Base-by-base conservation (phyloP, 2,113 vertebrate species). In the Dromas ardeola region DNA sequence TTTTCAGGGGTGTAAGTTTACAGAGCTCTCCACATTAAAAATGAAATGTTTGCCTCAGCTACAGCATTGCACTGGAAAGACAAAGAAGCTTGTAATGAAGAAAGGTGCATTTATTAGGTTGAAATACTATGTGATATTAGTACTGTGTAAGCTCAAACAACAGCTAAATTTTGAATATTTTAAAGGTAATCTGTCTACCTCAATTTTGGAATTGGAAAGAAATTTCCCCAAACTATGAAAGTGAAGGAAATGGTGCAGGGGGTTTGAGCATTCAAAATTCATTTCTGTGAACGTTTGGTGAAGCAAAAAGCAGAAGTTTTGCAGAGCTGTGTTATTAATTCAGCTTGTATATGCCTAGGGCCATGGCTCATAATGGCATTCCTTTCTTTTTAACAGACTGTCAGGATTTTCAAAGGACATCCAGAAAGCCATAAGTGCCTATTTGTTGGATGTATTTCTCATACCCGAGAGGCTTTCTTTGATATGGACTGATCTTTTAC, bases 321-420 rank as follows among this genome's bases (percentile, higher is more conserved):
- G 63, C 84, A 95, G 87, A 94, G 80, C 91, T 76, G 30, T 94
- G 88, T 94, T 97, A 98, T 98, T 97, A 97, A 97, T 97, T 97
- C 96, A 95, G 80, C 87, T 93, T 93, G 81, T 92, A 67, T 74
- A 76, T 93, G 97, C 97, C 97, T 94, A 92, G 56, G 96, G 97
- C 97, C 91, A 95, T 93, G 93, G 95, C 95, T 97, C 97, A 95
- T 96, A 97, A 98, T 96, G 97, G 89, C 85, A 92, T 97, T 97
- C 93, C 94, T 96, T 96, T 96, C 96, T 93, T 97, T 96, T 96
- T 94, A 97, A 96, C 93, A 93, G 91, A 94, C 94, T 97, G 96
- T 96, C 96, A 95, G 70, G 95, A 96, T 95, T 95, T 98, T 96
- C 96, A 96, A 96, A 98, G 97, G 96, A 97, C 97, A 97, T 96